Percentiles rank a stretch among this genome's conserved stretches.
Conservation (phyloP, 2,888 invertebrate species). For the Tetanocera ferruginea region DNA sequence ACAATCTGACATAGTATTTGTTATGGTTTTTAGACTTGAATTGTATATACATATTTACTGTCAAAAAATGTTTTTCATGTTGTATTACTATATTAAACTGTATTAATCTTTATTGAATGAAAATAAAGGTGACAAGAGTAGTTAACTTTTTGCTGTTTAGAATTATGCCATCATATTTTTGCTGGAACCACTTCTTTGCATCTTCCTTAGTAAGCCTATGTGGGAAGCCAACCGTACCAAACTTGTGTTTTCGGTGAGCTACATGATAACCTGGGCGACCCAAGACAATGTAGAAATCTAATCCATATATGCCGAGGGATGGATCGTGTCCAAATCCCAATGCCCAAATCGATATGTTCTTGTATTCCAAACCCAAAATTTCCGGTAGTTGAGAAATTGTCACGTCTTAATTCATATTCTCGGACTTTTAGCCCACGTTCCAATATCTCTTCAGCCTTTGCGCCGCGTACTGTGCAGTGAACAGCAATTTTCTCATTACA, state of each 20-base stretch:
- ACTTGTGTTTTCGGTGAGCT: constrained; percentile 93
- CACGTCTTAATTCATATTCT: constrained; percentile 98
- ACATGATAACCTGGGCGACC: constrained; percentile 97
- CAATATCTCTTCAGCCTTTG: constrained; percentile 99
- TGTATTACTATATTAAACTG: no score
- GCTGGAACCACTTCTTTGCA: constrained; percentile 99
- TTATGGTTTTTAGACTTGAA: no score
- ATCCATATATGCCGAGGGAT: constrained; percentile 98
- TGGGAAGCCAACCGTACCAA: constrained; percentile 92
- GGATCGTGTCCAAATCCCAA: constrained; percentile 99
- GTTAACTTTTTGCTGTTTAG: constrained; percentile 83
- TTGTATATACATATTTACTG: no score
- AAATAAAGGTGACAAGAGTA: no score
- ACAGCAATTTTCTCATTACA: constrained; percentile 99
- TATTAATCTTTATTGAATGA: no score
- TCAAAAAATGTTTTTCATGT: no score
- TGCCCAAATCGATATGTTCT: constrained; percentile 99
- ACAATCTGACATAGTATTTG: no score
- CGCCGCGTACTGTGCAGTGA: constrained; percentile 98
- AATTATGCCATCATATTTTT: constrained; percentile 99
- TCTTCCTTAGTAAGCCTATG: constrained; percentile 97
- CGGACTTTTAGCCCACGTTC: constrained; percentile 98
- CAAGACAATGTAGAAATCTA: constrained; percentile 99
- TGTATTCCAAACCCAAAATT: constrained; percentile 99
- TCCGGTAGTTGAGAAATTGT: constrained; percentile 97